phyloP scores from a whole-genome alignment of 2,888 invertebrate genomes.

The Dryadula phaetusa region DNA sequence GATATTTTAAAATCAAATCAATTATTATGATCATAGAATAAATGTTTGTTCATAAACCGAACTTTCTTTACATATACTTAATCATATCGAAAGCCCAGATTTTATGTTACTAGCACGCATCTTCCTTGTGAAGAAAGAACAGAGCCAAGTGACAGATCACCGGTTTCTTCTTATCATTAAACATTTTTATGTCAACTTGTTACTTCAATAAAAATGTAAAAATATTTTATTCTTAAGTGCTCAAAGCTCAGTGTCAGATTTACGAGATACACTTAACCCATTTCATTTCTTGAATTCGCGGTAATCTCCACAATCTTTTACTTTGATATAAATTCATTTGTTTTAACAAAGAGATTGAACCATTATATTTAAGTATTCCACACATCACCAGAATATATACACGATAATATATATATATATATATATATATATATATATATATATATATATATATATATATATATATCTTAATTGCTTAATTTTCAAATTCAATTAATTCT shows the following conservation, averaged over 20 bases:
- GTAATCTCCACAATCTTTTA: slow-evolving; percentile 20
- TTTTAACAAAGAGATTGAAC: slow-evolving; percentile 20
- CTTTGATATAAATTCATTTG: slow-evolving; percentile 23
- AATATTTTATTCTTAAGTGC: slow-evolving; percentile 13
- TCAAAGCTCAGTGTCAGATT: slow-evolving; percentile 21
- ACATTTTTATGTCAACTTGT: neutral
- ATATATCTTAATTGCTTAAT: too few species aligned
- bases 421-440: too few species aligned
- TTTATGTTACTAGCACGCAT: neutral
- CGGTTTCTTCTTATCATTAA: neutral
- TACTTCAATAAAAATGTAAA: slow-evolving; percentile 11
- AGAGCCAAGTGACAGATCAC: neutral
- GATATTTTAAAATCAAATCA: too few species aligned
- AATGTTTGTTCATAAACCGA: too few species aligned
- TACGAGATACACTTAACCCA: slow-evolving; percentile 22
- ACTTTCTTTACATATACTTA: too few species aligned
- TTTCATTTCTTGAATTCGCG: slow-evolving; percentile 17
- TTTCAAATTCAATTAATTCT: neutral
- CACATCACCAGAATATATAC: neutral
- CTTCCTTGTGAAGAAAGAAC: neutral
- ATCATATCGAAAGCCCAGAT: too few species aligned
- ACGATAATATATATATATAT: neutral
- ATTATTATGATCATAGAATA: too few species aligned
- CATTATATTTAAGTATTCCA: slow-evolving; percentile 9
- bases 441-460: too few species aligned